A percentile compares a stretch with the other conserved stretches of the same genome.
These are phyloP conservation scores for Tokudaia muenninki DNA, from an alignment of 2,797 vertebrate species.

Conservation along the genomic window DNA sequence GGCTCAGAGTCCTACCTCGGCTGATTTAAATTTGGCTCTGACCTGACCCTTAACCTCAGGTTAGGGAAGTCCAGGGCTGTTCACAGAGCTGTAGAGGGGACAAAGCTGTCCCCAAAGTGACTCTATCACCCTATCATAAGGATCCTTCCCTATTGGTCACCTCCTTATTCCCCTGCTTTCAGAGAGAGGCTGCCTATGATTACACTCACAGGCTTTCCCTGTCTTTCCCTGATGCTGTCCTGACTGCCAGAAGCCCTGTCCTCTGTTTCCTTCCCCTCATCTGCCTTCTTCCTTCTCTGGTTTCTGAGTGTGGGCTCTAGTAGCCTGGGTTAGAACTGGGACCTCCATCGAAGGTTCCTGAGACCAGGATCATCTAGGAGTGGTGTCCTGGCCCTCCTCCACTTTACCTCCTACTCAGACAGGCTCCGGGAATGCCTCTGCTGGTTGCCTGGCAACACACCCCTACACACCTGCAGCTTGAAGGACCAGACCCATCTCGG, in stretches of 20 bases:
- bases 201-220: accelerated
- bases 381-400: not conserved
- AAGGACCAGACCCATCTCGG: constrained; percentile 18
- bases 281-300: not conserved
- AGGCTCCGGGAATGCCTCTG: not conserved
- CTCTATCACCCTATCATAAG: not conserved
- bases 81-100: not conserved
- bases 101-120: not conserved
- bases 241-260: not conserved
- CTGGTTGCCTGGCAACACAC: constrained; percentile 64
- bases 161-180: not conserved
- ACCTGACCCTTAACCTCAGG: not conserved
- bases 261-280: not conserved
- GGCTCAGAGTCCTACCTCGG: constrained; percentile 1
- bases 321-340: not conserved
- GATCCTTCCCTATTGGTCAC: not conserved
- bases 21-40: not conserved
- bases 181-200: not conserved
- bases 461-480: constrained; percentile 16
- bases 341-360: not conserved
- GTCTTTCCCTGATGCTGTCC: not conserved
- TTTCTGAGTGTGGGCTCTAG: not conserved
- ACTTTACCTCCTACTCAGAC: not conserved
- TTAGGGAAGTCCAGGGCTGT: not conserved
- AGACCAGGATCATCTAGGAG: not conserved